Evolutionary conservation across 2,113 vertebrate genomes (phyloP).

Genomic region (Hippocampus barbouri): DNA sequence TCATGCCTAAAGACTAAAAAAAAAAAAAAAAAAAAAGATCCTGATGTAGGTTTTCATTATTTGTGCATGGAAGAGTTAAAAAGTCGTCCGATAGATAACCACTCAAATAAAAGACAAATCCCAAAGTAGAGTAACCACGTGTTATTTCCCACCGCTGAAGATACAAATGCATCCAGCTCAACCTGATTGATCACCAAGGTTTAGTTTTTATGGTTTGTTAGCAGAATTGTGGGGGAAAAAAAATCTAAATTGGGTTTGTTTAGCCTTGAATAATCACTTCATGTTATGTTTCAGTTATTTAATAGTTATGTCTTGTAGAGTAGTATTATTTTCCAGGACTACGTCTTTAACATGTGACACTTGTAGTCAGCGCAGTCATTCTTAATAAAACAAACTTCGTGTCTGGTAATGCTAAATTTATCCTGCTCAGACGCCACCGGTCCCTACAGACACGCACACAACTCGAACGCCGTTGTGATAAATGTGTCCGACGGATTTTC

Average conservation of each 20-base stretch:
- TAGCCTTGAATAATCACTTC: background rate
- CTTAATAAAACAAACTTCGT: conserved; percentile 6
- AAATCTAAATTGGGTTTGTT: background rate
- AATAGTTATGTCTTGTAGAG: background rate
- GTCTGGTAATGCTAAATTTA: conserved; percentile 8
- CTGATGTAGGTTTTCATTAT: too few species aligned
- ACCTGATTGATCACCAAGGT: too few species aligned
- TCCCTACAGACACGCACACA: conserved; percentile 9
- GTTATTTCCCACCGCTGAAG: too few species aligned
- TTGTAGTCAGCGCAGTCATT: background rate
- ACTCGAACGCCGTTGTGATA: conserved; percentile 20
- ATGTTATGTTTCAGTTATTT: background rate
- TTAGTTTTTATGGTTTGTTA: too few species aligned
- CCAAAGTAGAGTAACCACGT: too few species aligned
- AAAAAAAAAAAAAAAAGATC: too few species aligned
- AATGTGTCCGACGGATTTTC: conserved; percentile 40
- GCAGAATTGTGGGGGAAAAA: too few species aligned
- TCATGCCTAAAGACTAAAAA: too few species aligned
- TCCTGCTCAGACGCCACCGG: background rate
- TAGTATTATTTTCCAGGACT: background rate
- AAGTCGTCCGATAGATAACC: background rate
- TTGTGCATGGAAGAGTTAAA: background rate
- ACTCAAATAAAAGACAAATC: too few species aligned
- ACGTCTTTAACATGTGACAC: background rate
- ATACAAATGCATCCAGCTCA: too few species aligned